Base-by-base conservation (phyloP, 2,888 invertebrate genomes). In the Ashinkailepas kermadecensis region DNA sequence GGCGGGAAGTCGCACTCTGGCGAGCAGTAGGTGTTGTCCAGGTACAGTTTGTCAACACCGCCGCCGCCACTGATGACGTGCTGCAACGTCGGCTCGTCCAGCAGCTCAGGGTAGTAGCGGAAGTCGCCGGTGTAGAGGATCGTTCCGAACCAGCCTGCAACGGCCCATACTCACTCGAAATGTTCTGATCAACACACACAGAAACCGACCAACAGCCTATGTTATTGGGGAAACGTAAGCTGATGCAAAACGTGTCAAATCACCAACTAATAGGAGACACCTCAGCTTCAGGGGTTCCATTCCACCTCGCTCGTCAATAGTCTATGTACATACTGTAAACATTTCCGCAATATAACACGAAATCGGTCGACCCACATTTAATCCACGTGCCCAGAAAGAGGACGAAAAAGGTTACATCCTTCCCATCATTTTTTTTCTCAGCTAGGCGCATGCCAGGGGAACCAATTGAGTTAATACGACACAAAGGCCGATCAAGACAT, bases 21-120 rank as follows among this genome's bases (percentile, higher is more conserved):
- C 8, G 78, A 78, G 78, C 78, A 78, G 78, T 78, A 78, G 18
- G 78, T 78, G 78, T 78, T 78, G 78, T 78, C 78, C 78, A 78
- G 78, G 56, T 78, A 78, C 78, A 78, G 56, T 56, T 11, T 6
- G 56, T 78, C 78, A 9, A 78, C 39, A 39, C 39, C 15, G 56
- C 78, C 15, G 56, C 78, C 56, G 54, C 56, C 56, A 3, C 10
- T 8, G 10, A 18, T 21, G 18, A 56, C 54, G n/a, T 54, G 18
- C 10, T 21, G 54, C 18, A 78, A 56, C 56, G 56, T 56, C 56
- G 56, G 54, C 7, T 78, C 56, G 8, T 78, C 56, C 78, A 78
- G 78, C 56, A 78, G 54, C 4, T 15, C 56, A 8, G 78, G 56
- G 13, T 21, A 54, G 78, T 8, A 39, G 13, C 78, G 78, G 54